Evolutionary conservation across 2,888 invertebrate species (phyloP).

Genomic region (Phytoseiulus persimilis): DNA sequence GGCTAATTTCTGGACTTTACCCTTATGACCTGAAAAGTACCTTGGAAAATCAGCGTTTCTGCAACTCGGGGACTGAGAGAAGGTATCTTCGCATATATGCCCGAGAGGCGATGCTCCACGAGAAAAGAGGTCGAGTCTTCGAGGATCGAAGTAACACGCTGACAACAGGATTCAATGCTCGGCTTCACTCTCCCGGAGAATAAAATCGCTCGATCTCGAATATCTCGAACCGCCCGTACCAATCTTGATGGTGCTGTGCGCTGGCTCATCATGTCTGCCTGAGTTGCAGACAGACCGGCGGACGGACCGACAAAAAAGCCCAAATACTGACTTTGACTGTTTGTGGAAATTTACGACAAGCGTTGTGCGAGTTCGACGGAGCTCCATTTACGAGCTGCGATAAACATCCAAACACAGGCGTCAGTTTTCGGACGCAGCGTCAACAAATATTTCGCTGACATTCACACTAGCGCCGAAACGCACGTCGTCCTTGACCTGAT

Average conservation of each 20-base stretch:
- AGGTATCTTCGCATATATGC: too few species aligned
- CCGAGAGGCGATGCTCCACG: too few species aligned
- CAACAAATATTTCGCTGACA: conserved; percentile 5
- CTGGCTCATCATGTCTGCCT: not conserved
- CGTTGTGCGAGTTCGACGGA: not conserved
- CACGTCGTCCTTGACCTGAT: not conserved
- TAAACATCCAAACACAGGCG: not conserved
- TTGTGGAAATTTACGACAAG: not conserved
- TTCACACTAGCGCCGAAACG: not conserved
- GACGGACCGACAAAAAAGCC: not conserved
- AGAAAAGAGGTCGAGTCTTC: too few species aligned
- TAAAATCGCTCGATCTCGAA: not conserved
- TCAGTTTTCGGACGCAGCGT: not conserved
- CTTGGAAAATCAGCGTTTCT: too few species aligned
- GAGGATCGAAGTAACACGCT: not conserved
- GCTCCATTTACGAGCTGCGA: not conserved
- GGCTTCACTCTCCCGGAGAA: not conserved
- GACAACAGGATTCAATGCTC: not conserved
- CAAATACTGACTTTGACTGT: not conserved
- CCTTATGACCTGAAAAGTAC: too few species aligned
- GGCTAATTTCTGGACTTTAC: too few species aligned
- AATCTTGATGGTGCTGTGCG: not conserved
- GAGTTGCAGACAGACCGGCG: not conserved
- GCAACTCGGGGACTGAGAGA: too few species aligned
- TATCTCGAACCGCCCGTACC: not conserved